Conservation (phyloP, 2,888 invertebrate species). For the Pycnomerus fuliginosus region DNA sequence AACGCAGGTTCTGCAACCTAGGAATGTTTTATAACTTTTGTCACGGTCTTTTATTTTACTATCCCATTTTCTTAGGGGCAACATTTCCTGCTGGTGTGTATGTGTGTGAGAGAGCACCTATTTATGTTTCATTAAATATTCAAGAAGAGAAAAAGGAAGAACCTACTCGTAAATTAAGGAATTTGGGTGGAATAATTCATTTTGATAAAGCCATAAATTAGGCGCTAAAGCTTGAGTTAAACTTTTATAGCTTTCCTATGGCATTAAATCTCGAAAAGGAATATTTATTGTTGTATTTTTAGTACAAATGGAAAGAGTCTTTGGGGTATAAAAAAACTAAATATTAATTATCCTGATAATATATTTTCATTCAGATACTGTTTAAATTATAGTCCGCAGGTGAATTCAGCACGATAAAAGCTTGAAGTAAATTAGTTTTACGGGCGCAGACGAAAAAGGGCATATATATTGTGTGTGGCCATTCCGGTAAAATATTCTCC, state of each 20-base stretch:
- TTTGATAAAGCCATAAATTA: conserved; percentile 16
- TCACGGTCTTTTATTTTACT: conserved; percentile 33
- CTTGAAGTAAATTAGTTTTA: conserved; percentile 13
- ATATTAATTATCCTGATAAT: too few relatives aligned
- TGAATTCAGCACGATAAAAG: conserved; percentile 15
- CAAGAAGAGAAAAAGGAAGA: conserved; percentile 3
- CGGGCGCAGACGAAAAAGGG: conserved; percentile 14
- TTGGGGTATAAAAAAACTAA: too few relatives aligned
- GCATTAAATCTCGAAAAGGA: conserved; percentile 10
- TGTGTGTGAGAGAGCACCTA: background rate
- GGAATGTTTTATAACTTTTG: conserved; percentile 44
- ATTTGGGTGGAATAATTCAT: conserved; percentile 14
- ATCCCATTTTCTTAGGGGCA: conserved; percentile 15
- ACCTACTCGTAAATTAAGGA: conserved; percentile 15
- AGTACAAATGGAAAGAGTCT: too few relatives aligned
- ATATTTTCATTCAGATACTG: too few relatives aligned
- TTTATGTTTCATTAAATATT: conserved; percentile 5
- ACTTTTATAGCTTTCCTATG: conserved; percentile 13
- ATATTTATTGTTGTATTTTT: conserved; percentile 11
- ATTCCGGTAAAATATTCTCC: conserved; percentile 44
- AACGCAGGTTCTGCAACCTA: conserved; percentile 41
- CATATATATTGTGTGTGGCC: conserved; percentile 36
- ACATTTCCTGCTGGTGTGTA: background rate
- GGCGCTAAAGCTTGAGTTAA: conserved; percentile 5
- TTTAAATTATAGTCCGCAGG: too few relatives aligned